Percentiles rank a stretch among this genome's conserved stretches.
phyloP scores from a whole-genome alignment of 1,140 invertebrate species.

The Euura saliciscinereae region DNA sequence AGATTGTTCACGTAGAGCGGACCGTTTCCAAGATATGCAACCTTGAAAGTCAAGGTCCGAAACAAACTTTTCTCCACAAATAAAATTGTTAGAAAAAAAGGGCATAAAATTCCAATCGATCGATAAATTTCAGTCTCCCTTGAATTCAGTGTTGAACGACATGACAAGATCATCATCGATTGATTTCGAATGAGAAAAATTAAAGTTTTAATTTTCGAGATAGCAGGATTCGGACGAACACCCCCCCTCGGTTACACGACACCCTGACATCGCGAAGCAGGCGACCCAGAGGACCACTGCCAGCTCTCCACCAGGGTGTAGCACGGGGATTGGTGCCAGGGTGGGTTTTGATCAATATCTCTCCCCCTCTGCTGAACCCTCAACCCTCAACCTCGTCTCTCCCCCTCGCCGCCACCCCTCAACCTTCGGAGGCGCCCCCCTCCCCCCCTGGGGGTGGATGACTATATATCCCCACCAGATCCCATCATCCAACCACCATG shows the following conservation, averaged over 20 bases:
- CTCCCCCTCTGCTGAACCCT: conserved; percentile 45
- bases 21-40: no score
- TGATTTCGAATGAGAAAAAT: no score
- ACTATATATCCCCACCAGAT: conserved; percentile 9
- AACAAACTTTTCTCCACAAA: no score
- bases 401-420: conserved; percentile 39
- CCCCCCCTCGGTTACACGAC: neutral
- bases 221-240: neutral
- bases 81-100: no score
- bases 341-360: conserved; percentile 63
- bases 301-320: neutral
- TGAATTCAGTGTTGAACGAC: no score
- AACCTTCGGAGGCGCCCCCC: conserved; percentile 16
- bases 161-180: no score
- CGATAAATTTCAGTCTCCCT: no score
- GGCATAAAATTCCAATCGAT: no score
- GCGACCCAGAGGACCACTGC: neutral
- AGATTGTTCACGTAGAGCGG: no score
- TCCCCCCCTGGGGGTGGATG: conserved; percentile 40
- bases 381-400: conserved; percentile 14
- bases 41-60: no score
- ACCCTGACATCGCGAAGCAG: neutral
- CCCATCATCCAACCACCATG: conserved; percentile 51
- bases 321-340: conserved; percentile 52
- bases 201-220: neutral